Base-by-base conservation (phyloP, 2,113 vertebrate species). In the Rhinolophus sinicus region DNA sequence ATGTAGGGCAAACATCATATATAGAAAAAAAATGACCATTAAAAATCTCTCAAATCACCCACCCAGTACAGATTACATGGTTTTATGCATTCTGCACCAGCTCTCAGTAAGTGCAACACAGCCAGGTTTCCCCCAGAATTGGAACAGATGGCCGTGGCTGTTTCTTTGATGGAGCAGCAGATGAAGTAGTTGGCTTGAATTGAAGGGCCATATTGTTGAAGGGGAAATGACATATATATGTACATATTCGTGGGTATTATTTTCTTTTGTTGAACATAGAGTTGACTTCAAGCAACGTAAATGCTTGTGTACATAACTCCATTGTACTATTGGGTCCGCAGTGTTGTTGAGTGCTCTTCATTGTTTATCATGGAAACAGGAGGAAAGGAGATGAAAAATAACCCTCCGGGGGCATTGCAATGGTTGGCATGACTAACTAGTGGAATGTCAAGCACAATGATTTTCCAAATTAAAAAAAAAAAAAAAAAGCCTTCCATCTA, bases 81-180 rank as follows among this genome's bases (percentile, higher is more conserved):
- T 67, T 91, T 89, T 75, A 38, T 65, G 69, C 44, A 30, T 67
- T 91, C 50, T 73, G 96, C 44, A 62, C 95, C 78, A 76, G 80
- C 83, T 76, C 62, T 70, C 93, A 83, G 73, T 86, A 81, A 95
- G 77, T 93, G 81, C 85, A 82, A 60, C 73, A 47, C 16, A 93
- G 92, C 88, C 92, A 83, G 93, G 58, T 95, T 96, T 86, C n/a
- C 86, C 84, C 88, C 75, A 38, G 80, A 93, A 69, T n/a, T 80
- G 62, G 77, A 96, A 96, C 97, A 98, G 97, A 97, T 98, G 97
- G 97, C 58, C 50, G 4, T 62, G 93, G 96, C 93, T 97, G 86
- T 94, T 96, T 98, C 97, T 94, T 97, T 97, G 95, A 97, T 97
- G 94, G 75, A 91, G 93, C 81, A 96, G 96, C 97, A 98, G 97